A percentile compares a stretch with the other conserved stretches of the same genome.
Evolutionary conservation across 2,113 vertebrate species (phyloP).

Genomic region (Hylia prasina): DNA sequence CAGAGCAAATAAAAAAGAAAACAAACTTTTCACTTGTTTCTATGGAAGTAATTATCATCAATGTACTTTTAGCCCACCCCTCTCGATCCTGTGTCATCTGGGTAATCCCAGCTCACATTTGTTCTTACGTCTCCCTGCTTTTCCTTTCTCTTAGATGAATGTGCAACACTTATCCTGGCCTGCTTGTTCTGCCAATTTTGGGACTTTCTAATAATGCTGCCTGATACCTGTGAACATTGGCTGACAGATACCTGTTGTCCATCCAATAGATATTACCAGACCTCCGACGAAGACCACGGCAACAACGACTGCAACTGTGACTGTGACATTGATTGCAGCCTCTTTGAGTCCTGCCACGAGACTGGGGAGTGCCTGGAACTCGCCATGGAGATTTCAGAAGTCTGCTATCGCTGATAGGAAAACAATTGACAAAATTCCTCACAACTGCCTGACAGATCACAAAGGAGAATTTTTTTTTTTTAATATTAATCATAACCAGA

Average conservation of each 20-base stretch:
- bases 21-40: background rate
- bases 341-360: constrained; percentile 78
- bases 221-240: constrained; percentile 71
- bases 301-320: constrained; percentile 71
- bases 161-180: constrained; percentile 79
- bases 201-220: constrained; percentile 82
- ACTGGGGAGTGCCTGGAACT: constrained; percentile 78
- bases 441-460: background rate
- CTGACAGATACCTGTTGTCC: constrained; percentile 74
- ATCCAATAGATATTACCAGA: constrained; percentile 73
- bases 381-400: constrained; percentile 82
- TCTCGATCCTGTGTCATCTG: background rate
- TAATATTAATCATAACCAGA: background rate
- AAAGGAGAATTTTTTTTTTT: background rate
- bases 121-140: constrained; percentile 21
- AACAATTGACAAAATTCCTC: background rate
- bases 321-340: constrained; percentile 77
- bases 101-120: background rate
- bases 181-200: constrained; percentile 83
- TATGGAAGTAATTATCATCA: background rate
- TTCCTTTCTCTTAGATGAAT: constrained; percentile 73
- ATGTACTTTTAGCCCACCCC: background rate
- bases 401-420: constrained; percentile 73
- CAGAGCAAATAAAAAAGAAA: background rate
- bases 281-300: constrained; percentile 43